Conservation (phyloP, 2,113 vertebrate species). For the Chaenogobius annularis region DNA sequence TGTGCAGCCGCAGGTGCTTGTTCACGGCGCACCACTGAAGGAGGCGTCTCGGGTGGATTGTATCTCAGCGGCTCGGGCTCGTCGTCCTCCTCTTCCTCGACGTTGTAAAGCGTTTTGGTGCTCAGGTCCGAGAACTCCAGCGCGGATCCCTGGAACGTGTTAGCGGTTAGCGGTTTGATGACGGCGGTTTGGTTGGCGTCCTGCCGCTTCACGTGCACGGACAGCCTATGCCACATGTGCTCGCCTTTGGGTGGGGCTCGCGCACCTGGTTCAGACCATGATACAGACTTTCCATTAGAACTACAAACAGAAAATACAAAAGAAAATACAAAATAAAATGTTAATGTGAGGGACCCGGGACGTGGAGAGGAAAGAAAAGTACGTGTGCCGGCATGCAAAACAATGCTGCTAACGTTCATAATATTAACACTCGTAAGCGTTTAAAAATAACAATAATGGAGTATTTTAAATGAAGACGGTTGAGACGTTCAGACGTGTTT, state of each 20-base stretch:
- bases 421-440: not conserved
- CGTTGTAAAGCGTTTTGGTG: slow-evolving; percentile 91
- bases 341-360: slow-evolving; percentile 78
- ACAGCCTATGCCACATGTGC: slow-evolving; percentile 97
- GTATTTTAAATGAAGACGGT: too few species aligned
- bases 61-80: slow-evolving; percentile 76
- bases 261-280: slow-evolving; percentile 99
- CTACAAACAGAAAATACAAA: slow-evolving; percentile 80
- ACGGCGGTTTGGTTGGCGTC: slow-evolving; percentile 98
- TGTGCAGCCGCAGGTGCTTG: slow-evolving; percentile 68
- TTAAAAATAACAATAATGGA: too few species aligned
- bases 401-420: slow-evolving; percentile 54
- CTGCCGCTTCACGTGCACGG: slow-evolving; percentile 95
- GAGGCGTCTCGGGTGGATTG: slow-evolving; percentile 79
- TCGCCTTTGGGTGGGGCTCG: slow-evolving; percentile 93
- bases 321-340: slow-evolving; percentile 86
- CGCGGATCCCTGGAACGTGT: slow-evolving; percentile 85
- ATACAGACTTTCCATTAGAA: slow-evolving; percentile 99
- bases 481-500: too few species aligned
- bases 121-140: slow-evolving; percentile 91
- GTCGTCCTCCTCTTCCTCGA: slow-evolving; percentile 90
- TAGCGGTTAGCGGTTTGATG: slow-evolving; percentile 95
- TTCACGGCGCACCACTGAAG: slow-evolving; percentile 80
- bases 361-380: slow-evolving; percentile 64
- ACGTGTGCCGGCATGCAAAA: slow-evolving; percentile 54